These are phyloP conservation scores for Hermetia illucens DNA, from an alignment of 1,140 invertebrate genomes.

Conservation along the genomic window DNA sequence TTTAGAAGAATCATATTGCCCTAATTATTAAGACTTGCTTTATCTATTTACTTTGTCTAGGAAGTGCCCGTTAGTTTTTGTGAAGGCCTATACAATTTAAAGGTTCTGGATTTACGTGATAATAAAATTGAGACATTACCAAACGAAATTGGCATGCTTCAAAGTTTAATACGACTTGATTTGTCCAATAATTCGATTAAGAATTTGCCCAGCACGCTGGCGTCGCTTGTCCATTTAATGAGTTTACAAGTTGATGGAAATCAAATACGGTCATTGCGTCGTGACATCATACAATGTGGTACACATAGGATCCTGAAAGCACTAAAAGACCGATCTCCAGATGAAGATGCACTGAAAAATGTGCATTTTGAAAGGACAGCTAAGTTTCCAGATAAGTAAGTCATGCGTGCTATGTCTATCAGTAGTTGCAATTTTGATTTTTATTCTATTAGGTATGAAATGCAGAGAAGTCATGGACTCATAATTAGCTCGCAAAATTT, in stretches of 20 bases:
- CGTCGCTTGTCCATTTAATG: constrained; percentile 64
- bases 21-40: constrained; percentile 5
- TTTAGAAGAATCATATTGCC: not conserved
- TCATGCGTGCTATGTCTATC: constrained; percentile 2
- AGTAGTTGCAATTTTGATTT: not conserved
- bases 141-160: constrained; percentile 58
- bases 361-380: constrained; percentile 1
- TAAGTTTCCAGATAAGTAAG: constrained; percentile 53
- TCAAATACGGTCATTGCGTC: constrained; percentile 57
- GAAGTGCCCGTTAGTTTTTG: constrained; percentile 48
- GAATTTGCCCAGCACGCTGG: constrained; percentile 61
- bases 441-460: constrained; percentile 41
- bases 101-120: constrained; percentile 59
- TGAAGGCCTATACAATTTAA: constrained; percentile 50
- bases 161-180: constrained; percentile 64
- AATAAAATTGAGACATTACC: constrained; percentile 60
- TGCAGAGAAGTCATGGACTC: constrained; percentile 55
- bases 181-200: constrained; percentile 55
- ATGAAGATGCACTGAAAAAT: constrained; percentile 20
- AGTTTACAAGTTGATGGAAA: constrained; percentile 75
- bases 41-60: too few relatives aligned
- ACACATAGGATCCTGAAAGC: constrained; percentile 67
- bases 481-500: constrained; percentile 50
- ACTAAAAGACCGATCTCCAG: constrained; percentile 44
- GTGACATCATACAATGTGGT: constrained; percentile 66